Percentiles rank a stretch among this genome's conserved stretches.
These are phyloP conservation scores for Orestias chungarensis DNA, from an alignment of 2,797 vertebrate species.

Conservation along the genomic window DNA sequence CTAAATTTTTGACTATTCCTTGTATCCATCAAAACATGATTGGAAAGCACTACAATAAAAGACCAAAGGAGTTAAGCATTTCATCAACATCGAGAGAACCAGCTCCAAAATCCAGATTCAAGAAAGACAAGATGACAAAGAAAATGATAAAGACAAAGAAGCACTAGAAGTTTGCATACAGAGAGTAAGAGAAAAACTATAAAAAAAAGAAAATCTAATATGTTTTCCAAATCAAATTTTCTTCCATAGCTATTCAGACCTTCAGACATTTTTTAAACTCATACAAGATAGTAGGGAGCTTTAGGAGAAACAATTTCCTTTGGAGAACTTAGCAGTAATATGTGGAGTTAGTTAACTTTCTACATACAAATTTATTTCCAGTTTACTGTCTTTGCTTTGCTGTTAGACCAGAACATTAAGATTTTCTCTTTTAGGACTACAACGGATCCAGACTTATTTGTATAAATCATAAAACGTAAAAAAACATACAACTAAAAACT, in stretches of 20 bases:
- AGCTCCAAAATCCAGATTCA: background rate
- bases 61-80: background rate
- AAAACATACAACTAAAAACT: no score
- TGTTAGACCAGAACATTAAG: no score
- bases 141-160: background rate
- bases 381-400: no score
- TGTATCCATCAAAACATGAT: background rate
- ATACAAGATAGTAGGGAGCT: no score
- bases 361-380: conserved; percentile 2
- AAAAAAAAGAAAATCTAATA: no score
- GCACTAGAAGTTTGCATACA: background rate
- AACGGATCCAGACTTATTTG: no score
- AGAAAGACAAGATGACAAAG: background rate
- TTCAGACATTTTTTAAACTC: no score
- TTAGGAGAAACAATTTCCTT: conserved; percentile 26
- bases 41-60: background rate
- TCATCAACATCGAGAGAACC: background rate
- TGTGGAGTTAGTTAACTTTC: conserved; percentile 15
- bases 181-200: no score
- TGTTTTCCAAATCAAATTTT: no score
- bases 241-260: no score
- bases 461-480: no score
- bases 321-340: conserved; percentile 19
- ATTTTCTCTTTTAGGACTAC: no score
- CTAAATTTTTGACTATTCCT: background rate